Evolutionary conservation across 2,113 vertebrate species (phyloP), one percentile per base, ranked within the genome.

Genomic region (Glareola pratincola): DNA sequence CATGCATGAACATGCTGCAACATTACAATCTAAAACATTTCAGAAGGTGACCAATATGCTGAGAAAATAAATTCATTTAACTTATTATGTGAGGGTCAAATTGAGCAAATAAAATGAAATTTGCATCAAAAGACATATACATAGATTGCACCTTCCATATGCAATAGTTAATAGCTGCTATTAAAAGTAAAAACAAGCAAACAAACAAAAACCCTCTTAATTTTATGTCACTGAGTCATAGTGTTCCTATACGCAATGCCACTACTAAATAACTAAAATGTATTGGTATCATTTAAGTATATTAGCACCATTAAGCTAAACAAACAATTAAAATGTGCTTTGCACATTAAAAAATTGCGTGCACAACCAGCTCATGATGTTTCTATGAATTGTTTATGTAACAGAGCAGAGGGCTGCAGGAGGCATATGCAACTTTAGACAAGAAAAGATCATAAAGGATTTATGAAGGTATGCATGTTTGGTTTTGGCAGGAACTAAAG

Each of bases 331-430:
- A 88, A 89, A 89, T 90, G 19, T n/a, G 10, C 18, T 50, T 86
- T 90, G 6, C 87, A 60, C 5, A 36, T 92, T 74, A 87, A 95
- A 92, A 72, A 59, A 77, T 53, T 12, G 54, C 5, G 6, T 72
- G 37, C 24, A n/a, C 22, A 86, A 43, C 54, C 45, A 91, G n/a
- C 34, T 96, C 59, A 60, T 93, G 11, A 29, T 94, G 41, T 41
- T 97, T 95, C 90, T 69, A 79, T 96, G 26, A 93, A 80, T 66
- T 94, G 68, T 91, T 98, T 92, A 92, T 95, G 48, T 41, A 88
- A n/a, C 15, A 79, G 22, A 87, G 43, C 7, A 47, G 51, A 48
- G 59, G 22, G 39, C 30, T 95, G 51, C 39, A 66, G 24, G 18
- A 97, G 60, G 63, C 34, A 59, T 90, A 50, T 73, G 29, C 27